Evolutionary conservation across 2,888 invertebrate species (phyloP).

Genomic region (Allolobophora icterica): DNA sequence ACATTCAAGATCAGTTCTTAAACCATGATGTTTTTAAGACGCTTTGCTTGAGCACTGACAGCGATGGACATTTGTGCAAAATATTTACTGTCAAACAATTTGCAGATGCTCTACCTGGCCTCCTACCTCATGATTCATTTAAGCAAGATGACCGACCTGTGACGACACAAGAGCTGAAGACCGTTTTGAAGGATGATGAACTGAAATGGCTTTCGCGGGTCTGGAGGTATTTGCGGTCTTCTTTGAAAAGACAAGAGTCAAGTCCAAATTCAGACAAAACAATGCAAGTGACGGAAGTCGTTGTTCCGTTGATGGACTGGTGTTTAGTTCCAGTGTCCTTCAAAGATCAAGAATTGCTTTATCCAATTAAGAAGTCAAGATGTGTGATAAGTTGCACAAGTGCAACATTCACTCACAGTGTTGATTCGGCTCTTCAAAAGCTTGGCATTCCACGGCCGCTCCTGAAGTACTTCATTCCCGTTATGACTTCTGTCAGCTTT

Average conservation of each 20-base stretch:
- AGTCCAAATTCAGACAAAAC: background rate
- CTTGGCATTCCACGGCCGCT: constrained; percentile 21
- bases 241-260: background rate
- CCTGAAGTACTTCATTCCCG: background rate
- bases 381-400: background rate
- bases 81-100: constrained; percentile 44
- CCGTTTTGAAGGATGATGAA: background rate
- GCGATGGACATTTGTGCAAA: constrained; percentile 39
- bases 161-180: background rate
- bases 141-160: background rate
- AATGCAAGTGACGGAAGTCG: background rate
- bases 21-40: constrained; percentile 42
- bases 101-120: constrained; percentile 42
- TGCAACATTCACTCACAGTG: background rate
- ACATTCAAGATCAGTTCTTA: constrained; percentile 45
- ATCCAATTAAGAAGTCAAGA: background rate
- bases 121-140: constrained; percentile 31
- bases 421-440: background rate
- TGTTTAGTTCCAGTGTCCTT: background rate
- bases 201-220: constrained; percentile 1
- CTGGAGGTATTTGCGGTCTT: background rate
- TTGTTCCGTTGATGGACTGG: background rate
- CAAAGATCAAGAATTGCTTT: background rate
- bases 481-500: too few species aligned
- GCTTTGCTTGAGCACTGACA: constrained; percentile 36